Base-by-base conservation (phyloP, 1,140 invertebrate species). In the Lepidostoma basale region DNA sequence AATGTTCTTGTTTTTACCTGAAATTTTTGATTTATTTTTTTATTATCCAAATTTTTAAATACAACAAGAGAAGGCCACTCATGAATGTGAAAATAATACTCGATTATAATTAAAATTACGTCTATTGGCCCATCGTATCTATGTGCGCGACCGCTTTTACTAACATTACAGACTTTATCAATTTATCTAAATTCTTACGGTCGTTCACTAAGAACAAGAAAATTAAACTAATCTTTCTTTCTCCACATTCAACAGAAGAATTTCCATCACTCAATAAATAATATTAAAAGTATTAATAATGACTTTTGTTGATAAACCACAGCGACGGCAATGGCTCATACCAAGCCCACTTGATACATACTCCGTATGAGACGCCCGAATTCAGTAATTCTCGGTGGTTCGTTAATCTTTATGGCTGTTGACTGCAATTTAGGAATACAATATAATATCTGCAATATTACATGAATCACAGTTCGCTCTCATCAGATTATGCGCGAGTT, bases 51-150 rank as follows among this genome's bases (percentile, higher is more conserved):
- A 25, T 54, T 2, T 30, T 45, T 16, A 2, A 16, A 14, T 59
- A 33, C 54, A 58, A 64, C 16, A 52, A 54, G 33, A 54, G 30
- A 69, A 73, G 71, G 67, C 64, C 64, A 49, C 67, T 63, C 36
- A 52, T 69, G 70, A 72, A 72, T 56, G 30, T 56, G 60, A 73
- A 64, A 73, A 73, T 73, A 73, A 73, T 73, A 73, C 71, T 73
- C 64, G 52, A 62, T 67, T 66, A 59, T 16, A 65, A 62, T 69
- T 65, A 73, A 72, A 79, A 77, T 77, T 78, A 81, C 76, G 81
- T 81, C 56, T 83, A 83, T 83, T 83, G 82, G 82, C 82, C 82
- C 81, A 78, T 80, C 81, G 81, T 83, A 75, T 78, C 80, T 83
- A 83, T 79, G 79, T 81, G 81, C 81, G 81, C 81, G 81, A 83